Percentiles rank a stretch among this genome's conserved stretches.
phyloP scores from a whole-genome alignment of 2,113 vertebrate genomes.

The Uria lomvia region DNA sequence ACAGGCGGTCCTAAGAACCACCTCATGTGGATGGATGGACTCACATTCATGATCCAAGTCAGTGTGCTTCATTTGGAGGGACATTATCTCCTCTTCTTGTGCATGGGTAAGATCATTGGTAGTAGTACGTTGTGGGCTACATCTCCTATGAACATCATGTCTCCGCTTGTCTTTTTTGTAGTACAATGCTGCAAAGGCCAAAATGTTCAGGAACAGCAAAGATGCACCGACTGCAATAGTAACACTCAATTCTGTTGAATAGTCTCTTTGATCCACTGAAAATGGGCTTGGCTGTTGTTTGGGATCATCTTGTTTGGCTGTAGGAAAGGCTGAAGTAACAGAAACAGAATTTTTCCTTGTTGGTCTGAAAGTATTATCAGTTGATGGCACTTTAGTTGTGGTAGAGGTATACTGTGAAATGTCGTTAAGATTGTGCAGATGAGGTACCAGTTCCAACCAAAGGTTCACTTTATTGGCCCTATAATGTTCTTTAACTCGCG shows the following conservation, averaged over 20 bases:
- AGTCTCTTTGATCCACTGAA: constrained; percentile 96
- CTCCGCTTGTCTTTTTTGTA: constrained; percentile 98
- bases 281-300: constrained; percentile 89
- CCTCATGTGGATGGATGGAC: constrained; percentile 93
- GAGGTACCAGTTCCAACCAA: constrained; percentile 97
- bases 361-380: constrained; percentile 90
- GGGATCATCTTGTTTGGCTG: constrained; percentile 89
- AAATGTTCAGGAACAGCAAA: constrained; percentile 95
- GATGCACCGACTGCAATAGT: constrained; percentile 97
- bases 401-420: constrained; percentile 96
- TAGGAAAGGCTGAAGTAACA: constrained; percentile 92
- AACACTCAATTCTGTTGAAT: constrained; percentile 95
- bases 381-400: constrained; percentile 95
- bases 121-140: constrained; percentile 91
- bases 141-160: constrained; percentile 93
- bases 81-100: constrained; percentile 99
- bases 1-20: constrained; percentile 96
- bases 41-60: constrained; percentile 97
- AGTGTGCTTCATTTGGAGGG: constrained; percentile 98
- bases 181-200: constrained; percentile 96
- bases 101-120: constrained; percentile 94
- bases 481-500: constrained; percentile 97
- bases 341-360: constrained; percentile 89
- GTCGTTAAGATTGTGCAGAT: constrained; percentile 97
- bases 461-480: constrained; percentile 98